Base-by-base conservation (phyloP, 2,113 vertebrate genomes). In the Craseonycteris thonglongyai region DNA sequence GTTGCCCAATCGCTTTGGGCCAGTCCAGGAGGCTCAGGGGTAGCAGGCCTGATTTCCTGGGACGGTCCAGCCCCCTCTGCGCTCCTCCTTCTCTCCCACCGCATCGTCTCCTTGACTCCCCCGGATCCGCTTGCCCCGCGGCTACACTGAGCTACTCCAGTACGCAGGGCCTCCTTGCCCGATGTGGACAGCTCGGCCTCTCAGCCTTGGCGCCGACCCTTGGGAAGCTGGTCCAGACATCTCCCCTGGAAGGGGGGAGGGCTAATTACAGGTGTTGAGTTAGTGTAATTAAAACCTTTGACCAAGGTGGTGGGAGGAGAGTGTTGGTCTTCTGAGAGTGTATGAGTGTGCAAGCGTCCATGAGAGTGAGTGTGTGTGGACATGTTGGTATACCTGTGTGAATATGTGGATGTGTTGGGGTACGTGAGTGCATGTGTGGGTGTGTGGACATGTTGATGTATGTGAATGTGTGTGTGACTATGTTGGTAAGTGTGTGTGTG, bases 241-340 rank as follows among this genome's bases (percentile, higher is more conserved):
- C 81, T 95, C 87, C 85, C 83, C 51, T 74, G 61, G 33, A 69
- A 54, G 28, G 58, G 42, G 84, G 58, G 69, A 81, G 79, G 74
- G 89, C 58, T 97, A 96, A 97, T 96, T 96, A 97, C 80, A 95
- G 88, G 92, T 95, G 92, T 79, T 58, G 85, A 66, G 87, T 66
- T 19, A 51, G 56, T 11, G n/a, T 96, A 96, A 97, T 95, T 71
- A 95, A 88, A 92, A 95, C 49, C 90, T 97, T 88, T 82, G 95
- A 87, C 95, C 83, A 83, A 59, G 65, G 82, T 54, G 54, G 74
- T 79, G 24, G 84, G 89, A 95, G 58, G 72, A 47, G 66, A 95
- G 69, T 12, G 49, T 76, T 42, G 81, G 82, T 86, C 78, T 90
- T 92, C 76, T 47, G 72, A 88, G 90, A 90, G 69, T n/a, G 6